Evolutionary conservation across 2,113 vertebrate genomes (phyloP).

Genomic region (Glareola pratincola): DNA sequence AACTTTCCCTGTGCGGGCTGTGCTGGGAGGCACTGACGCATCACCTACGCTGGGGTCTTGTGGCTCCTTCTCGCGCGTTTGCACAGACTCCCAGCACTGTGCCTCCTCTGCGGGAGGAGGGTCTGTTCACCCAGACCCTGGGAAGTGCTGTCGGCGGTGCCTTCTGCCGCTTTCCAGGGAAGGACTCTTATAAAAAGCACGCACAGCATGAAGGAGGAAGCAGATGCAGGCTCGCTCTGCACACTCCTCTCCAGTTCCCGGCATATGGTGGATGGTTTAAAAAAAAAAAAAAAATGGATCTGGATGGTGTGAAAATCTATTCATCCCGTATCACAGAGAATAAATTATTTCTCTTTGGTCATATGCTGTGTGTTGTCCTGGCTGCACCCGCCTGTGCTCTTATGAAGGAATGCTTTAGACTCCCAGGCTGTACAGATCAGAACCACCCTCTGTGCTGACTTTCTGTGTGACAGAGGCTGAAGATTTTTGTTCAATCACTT

Average conservation of each 20-base stretch:
- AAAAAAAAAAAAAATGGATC: conserved; percentile 7
- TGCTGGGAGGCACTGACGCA: neutral
- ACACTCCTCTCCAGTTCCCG: neutral
- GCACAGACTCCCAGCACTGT: neutral
- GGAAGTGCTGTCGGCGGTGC: neutral
- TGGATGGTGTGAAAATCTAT: conserved; percentile 54
- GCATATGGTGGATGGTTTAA: conserved; percentile 35
- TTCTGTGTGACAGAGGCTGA: neutral
- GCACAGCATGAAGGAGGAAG: conserved; percentile 36
- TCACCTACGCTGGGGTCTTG: neutral
- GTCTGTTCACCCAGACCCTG: neutral
- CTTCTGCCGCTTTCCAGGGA: conserved; percentile 33
- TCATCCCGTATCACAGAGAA: conserved; percentile 35
- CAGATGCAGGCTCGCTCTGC: conserved; percentile 11
- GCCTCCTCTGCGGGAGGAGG: neutral
- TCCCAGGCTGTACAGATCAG: neutral
- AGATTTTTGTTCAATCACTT: neutral
- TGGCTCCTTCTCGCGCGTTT: rapidly evolving
- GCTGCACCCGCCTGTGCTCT: neutral
- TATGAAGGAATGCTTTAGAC: conserved; percentile 33
- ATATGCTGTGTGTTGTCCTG: neutral
- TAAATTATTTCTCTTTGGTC: conserved; percentile 52
- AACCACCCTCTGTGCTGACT: neutral
- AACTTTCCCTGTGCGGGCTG: neutral
- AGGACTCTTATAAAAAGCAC: neutral